Evolutionary conservation across 1,140 invertebrate genomes (phyloP).

Genomic region (Diuraphis noxia): DNA sequence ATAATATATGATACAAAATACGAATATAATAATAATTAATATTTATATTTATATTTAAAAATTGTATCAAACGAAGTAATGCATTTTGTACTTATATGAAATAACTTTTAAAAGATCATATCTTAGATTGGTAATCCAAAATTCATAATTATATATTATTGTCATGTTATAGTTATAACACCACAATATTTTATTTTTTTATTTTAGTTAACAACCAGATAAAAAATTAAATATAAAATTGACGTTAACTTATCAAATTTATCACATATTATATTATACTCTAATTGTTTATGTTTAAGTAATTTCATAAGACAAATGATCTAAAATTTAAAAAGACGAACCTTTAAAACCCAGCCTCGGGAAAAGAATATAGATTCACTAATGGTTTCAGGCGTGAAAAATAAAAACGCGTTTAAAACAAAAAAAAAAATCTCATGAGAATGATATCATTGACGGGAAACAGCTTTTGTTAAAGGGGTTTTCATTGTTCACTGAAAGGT

Average conservation of each 20-base stretch:
- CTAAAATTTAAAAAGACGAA: neutral
- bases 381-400: constrained; percentile 19
- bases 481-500: constrained; percentile 21
- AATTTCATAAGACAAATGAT: neutral
- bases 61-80: too few relatives aligned
- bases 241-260: neutral
- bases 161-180: too few relatives aligned
- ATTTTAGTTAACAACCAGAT: neutral
- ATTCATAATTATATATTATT: too few relatives aligned
- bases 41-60: too few relatives aligned
- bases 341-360: neutral
- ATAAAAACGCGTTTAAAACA: constrained; percentile 28
- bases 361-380: neutral
- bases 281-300: neutral
- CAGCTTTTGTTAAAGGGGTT: constrained; percentile 34
- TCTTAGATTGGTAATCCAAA: too few relatives aligned
- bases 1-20: too few relatives aligned
- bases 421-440: constrained; percentile 4
- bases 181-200: neutral
- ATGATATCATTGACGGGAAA: constrained; percentile 26
- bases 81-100: too few relatives aligned
- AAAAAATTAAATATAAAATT: neutral
- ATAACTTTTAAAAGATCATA: too few relatives aligned
- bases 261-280: neutral
- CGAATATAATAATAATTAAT: too few relatives aligned